Evolutionary conservation across 1,140 invertebrate genomes (phyloP).

Genomic region (Drosophila teissieri): DNA sequence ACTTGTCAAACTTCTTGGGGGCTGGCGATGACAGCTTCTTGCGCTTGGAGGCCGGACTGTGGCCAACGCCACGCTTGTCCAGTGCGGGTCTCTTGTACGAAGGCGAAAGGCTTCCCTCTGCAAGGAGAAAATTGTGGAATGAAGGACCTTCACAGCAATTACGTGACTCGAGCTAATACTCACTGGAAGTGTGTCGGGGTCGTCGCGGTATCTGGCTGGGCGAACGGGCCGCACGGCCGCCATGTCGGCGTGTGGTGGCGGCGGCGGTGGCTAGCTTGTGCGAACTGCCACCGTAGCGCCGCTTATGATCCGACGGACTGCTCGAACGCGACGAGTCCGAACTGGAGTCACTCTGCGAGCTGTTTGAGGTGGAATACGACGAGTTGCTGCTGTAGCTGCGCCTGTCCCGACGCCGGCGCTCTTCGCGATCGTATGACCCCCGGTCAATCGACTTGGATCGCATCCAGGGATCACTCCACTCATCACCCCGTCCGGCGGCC

Average conservation of each 20-base stretch:
- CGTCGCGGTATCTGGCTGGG: conserved; percentile 70
- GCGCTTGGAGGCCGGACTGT: conserved; percentile 73
- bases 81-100: conserved; percentile 66
- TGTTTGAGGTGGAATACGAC: conserved; percentile 89
- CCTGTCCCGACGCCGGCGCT: conserved; percentile 80
- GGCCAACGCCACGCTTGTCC: conserved; percentile 57
- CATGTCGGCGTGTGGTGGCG: conserved; percentile 53
- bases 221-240: conserved; percentile 56
- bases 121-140: background rate
- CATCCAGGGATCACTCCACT: conserved; percentile 98
- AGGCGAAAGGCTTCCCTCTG: conserved; percentile 62
- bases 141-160: background rate
- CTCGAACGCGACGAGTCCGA: conserved; percentile 83
- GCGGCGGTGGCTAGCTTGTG: conserved; percentile 58
- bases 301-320: conserved; percentile 66
- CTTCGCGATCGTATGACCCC: conserved; percentile 77
- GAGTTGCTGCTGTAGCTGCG: conserved; percentile 86
- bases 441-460: conserved; percentile 88
- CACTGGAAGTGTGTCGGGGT: conserved; percentile 67
- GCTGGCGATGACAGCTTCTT: conserved; percentile 63
- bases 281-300: conserved; percentile 62
- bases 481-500: conserved; percentile 88
- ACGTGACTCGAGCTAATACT: conserved; percentile 15
- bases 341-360: conserved; percentile 85
- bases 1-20: conserved; percentile 69